Evolutionary conservation across 1,140 invertebrate genomes (phyloP), one percentile per base, ranked within the genome.

Genomic region (Lutraria rhynchaena): DNA sequence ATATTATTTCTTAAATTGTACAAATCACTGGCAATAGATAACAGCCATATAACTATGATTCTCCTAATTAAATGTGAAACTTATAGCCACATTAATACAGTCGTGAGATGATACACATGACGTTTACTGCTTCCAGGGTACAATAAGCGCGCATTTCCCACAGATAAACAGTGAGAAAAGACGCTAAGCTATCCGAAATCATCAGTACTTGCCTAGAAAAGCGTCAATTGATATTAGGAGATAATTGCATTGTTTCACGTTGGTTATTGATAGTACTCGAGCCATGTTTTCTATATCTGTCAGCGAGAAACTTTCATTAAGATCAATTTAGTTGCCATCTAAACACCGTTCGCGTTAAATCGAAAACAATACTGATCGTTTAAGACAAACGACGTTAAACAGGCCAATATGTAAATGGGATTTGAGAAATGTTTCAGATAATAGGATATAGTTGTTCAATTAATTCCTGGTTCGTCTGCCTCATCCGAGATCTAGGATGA

Each of bases 231-330:
- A 75, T 75, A 75, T 58, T 58, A 75, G 29, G 35, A 49, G 53
- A 75, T 75, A 75, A 75, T 75, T 75, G 71, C 57, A 75, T 75
- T 75, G 71, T 75, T 71, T 46, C 44, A n/a, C 35, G 7, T n/a
- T 27, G n/a, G 57, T 75, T 75, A 75, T 75, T 61, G 71, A 75
- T 75, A 75, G 71, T 22, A 33, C 22, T 1, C n/a, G 31, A 53
- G 71, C 55, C 71, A 75, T 75, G 71, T 75, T 75, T 75, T 75
- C 71, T 75, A 61, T 75, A 60, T 75, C 71, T 75, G 71, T 75
- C 71, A 75, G 55, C 71, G 57, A n/a, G 35, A 33, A 60, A 75
- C 55, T 75, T 75, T 75, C 71, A 75, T 75, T 75, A 60, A 60
- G 71, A 58, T 75, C 57, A 75, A 75, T 75, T 75, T 60, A 75